Evolutionary conservation across 1,140 invertebrate genomes (phyloP).

Genomic region (Eumeta japonica): DNA sequence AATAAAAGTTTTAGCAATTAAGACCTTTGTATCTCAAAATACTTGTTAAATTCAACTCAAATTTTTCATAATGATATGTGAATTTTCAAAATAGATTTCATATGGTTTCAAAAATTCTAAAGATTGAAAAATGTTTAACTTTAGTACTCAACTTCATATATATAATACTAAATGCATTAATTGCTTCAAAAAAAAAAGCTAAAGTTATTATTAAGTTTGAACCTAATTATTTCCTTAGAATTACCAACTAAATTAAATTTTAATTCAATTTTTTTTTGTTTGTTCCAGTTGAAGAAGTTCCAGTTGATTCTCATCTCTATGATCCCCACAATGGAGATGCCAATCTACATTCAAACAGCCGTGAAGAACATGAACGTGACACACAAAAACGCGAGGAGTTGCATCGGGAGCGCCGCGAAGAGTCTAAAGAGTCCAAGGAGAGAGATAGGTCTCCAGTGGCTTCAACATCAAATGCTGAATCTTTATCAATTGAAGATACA

Average conservation of each 20-base stretch:
- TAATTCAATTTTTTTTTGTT: too few relatives aligned
- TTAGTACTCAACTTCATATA: too few relatives aligned
- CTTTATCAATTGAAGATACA: slow-evolving; percentile 85
- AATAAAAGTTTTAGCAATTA: too few relatives aligned
- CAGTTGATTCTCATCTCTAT: slow-evolving; percentile 45
- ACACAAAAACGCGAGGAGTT: slow-evolving; percentile 13
- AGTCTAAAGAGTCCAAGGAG: neutral
- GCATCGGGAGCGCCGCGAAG: slow-evolving; percentile 1
- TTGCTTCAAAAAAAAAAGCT: too few relatives aligned
- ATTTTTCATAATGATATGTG: too few relatives aligned
- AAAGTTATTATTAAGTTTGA: too few relatives aligned
- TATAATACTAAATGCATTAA: too few relatives aligned
- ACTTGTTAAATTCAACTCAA: too few relatives aligned
- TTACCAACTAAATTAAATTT: too few relatives aligned
- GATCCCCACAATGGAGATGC: slow-evolving; percentile 13
- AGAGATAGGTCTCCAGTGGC: slow-evolving; percentile 27
- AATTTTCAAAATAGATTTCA: too few relatives aligned
- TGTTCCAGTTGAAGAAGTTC: slow-evolving; percentile 54
- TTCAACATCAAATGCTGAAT: slow-evolving; percentile 41
- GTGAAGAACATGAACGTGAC: slow-evolving; percentile 12
- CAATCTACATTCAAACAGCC: slow-evolving; percentile 19
- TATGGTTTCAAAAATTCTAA: slow-evolving; percentile 4
- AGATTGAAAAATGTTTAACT: neutral
- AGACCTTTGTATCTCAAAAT: too few relatives aligned
- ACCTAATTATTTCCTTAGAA: too few relatives aligned